These are phyloP conservation scores for Microtus richardsoni DNA, from an alignment of 2,113 vertebrate species.

Conservation along the genomic window DNA sequence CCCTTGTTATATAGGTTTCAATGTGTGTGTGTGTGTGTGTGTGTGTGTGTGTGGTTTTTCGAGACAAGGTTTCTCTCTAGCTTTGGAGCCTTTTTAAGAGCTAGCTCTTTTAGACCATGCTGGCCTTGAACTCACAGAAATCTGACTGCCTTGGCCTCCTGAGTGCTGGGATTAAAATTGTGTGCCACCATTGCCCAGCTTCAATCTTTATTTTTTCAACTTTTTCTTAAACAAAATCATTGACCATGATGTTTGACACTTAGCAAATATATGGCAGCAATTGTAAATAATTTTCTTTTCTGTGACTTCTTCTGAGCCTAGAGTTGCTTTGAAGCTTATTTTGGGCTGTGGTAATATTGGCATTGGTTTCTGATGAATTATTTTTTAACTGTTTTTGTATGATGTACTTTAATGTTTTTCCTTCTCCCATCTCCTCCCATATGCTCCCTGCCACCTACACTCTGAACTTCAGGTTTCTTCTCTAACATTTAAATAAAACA, in stretches of 20 bases:
- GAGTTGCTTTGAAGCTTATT: not conserved
- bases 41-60: too few species aligned
- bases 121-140: too few species aligned
- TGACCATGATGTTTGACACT: not conserved
- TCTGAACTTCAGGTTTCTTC: not conserved
- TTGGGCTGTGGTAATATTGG: not conserved
- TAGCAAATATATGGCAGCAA: not conserved
- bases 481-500: not conserved
- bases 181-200: not conserved
- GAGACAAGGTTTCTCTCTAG: too few species aligned
- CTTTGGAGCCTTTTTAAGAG: too few species aligned
- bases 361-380: not conserved
- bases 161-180: too few species aligned
- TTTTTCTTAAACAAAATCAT: not conserved
- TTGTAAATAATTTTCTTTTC: not conserved
- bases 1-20: not conserved
- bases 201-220: not conserved
- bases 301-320: not conserved
- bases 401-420: not conserved
- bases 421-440: not conserved
- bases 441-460: not conserved
- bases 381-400: not conserved
- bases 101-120: too few species aligned
- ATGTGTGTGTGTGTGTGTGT: too few species aligned
- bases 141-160: too few species aligned